phyloP scores from a whole-genome alignment of 2,797 vertebrate genomes.

The Propithecus deckenii region DNA sequence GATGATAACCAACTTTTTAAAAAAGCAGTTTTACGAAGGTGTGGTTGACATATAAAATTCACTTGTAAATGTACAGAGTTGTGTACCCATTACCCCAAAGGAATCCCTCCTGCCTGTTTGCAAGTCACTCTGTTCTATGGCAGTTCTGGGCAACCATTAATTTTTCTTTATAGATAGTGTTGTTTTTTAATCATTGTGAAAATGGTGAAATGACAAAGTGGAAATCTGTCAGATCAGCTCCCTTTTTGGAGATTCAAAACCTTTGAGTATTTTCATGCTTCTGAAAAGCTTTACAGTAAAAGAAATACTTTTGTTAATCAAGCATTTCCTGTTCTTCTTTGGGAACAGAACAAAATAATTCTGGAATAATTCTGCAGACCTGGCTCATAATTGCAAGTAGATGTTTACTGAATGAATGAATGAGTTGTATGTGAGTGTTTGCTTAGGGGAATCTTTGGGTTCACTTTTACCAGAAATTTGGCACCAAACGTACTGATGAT shows the following conservation, averaged over 20 bases:
- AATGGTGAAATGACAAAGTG: not conserved
- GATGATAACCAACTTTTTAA: not conserved
- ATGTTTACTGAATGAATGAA: not conserved
- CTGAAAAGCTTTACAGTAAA: slow-evolving; percentile 30
- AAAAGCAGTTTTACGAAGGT: not conserved
- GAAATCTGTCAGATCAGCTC: not conserved
- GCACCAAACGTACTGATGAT: not conserved
- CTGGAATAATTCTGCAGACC: not conserved
- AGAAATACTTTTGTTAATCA: not conserved
- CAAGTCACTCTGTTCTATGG: not conserved
- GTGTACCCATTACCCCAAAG: not conserved
- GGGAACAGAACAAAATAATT: not conserved
- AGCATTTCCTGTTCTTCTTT: slow-evolving; percentile 18
- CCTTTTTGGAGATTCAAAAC: not conserved
- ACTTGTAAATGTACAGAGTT: not conserved
- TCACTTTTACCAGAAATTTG: not conserved
- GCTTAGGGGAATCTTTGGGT: not conserved
- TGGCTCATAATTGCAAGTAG: not conserved
- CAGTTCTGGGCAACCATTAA: not conserved
- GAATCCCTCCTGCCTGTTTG: not conserved
- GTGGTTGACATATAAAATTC: not conserved
- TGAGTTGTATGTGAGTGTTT: not conserved
- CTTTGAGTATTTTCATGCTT: not conserved
- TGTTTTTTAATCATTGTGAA: not conserved
- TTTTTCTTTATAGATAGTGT: not conserved